Evolutionary conservation across 2,113 vertebrate genomes (phyloP).

Genomic region (Pseudolaguvia tuberculata): DNA sequence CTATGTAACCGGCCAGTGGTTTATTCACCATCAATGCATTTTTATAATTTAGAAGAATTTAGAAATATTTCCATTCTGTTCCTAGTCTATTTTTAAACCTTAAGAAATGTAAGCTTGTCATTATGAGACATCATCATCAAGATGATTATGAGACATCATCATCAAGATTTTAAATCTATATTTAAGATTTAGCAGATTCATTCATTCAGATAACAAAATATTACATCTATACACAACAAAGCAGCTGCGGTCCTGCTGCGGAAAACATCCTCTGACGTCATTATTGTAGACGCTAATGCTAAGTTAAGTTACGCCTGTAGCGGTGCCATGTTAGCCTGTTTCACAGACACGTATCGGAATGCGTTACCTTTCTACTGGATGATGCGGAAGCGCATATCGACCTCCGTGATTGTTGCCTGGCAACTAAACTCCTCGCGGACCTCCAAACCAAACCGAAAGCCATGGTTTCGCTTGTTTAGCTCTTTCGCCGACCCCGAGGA

Average conservation of each 20-base stretch:
- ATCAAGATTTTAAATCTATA: not conserved
- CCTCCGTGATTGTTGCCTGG: conserved; percentile 25
- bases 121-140: not conserved
- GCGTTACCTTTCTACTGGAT: conserved; percentile 34
- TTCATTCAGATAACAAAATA: not conserved
- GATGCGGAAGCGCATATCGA: conserved; percentile 24
- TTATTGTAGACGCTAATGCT: not conserved
- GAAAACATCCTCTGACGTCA: not conserved
- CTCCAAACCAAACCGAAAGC: conserved; percentile 29
- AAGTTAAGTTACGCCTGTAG: not conserved
- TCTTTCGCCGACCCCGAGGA: not conserved
- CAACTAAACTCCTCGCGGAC: conserved; percentile 31
- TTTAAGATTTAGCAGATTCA: not conserved
- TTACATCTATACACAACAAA: no score
- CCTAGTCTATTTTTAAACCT: not conserved
- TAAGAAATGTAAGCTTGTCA: not conserved
- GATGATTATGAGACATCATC: no score
- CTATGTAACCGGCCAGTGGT: not conserved
- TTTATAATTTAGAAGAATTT: not conserved
- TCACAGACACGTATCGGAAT: conserved; percentile 1
- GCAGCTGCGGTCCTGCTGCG: not conserved
- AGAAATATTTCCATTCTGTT: no score
- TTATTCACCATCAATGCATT: not conserved
- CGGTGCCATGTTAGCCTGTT: not conserved
- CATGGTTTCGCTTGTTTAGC: conserved; percentile 44